Base-by-base conservation (phyloP, 2,113 vertebrate genomes). In the Sphaerodactylus townsendi region DNA sequence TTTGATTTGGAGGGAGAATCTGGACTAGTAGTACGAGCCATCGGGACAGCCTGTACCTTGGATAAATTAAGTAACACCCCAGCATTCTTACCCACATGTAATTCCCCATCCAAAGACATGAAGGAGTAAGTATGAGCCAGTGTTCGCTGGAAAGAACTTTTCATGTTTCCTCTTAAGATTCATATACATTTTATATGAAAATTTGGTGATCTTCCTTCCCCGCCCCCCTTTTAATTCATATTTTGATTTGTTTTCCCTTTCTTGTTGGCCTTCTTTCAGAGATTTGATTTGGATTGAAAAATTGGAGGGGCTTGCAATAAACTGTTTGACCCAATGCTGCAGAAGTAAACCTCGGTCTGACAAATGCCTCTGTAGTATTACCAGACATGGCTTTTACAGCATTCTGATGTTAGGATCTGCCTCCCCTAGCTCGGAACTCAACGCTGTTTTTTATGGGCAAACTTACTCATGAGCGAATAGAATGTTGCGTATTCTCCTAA, bases 1-100 rank as follows among this genome's bases (percentile, higher is more conserved):
- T 99, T 99, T 82, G 99, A 99, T 88, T 96, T 99, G 94, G 99
- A 99, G 92, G 99, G 99, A 82, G 99, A 99, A 86, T 98, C 98
- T 3, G 99, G 99, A 73, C 95, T 99, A 74, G 99, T 99, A 80
- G 99, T 99, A 30, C 97, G 99, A 89, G 98, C 99, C 94, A 99
- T 99, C 90, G 99, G 99, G 90, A 99, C 99, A 35, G 98, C 98
- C 77, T 99, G 99, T 91, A 99, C 98, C 0, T 96, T 99, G 96
- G 99, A 99, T 93, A 99, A 99, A 97, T 85, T 98, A 93, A 98
- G 97, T 96, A 97, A 95, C 90, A 94, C 94, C 69, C 94, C 96
- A 85, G 93, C 96, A 85, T 94, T 97, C 88, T 96, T 97, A 89
- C 96, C 96, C 87, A 95, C 97, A 93, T 99, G 98, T 95, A 97